These are phyloP conservation scores for Emmelina monodactyla DNA, from an alignment of 2,888 invertebrate species.

Conservation along the genomic window DNA sequence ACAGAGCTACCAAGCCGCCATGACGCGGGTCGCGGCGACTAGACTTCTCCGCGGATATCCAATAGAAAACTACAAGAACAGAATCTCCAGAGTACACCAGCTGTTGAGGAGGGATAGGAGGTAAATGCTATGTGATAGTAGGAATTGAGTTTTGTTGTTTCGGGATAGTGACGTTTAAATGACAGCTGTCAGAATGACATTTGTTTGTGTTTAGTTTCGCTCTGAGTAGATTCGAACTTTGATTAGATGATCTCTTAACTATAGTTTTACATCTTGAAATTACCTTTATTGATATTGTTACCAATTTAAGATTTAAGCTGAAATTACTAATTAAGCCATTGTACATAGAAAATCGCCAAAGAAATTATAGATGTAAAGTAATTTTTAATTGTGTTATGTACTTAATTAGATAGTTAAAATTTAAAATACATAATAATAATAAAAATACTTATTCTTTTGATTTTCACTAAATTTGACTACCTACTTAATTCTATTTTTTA, in stretches of 20 bases:
- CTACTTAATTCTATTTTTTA: too few relatives aligned
- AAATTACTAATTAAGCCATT: neutral
- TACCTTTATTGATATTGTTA: too few relatives aligned
- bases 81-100: constrained; percentile 47
- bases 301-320: too few relatives aligned
- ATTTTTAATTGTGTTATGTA: constrained; percentile 9
- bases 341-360: neutral
- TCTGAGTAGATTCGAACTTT: too few relatives aligned
- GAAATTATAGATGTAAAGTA: neutral
- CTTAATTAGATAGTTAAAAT: constrained; percentile 7
- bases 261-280: too few relatives aligned
- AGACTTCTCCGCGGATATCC: constrained; percentile 38
- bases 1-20: constrained; percentile 48
- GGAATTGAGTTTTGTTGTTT: constrained; percentile 3
- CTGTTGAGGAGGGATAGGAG: constrained; percentile 47
- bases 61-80: constrained; percentile 46
- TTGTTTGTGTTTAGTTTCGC: too few relatives aligned
- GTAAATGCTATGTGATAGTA: constrained; percentile 32
- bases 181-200: too few relatives aligned
- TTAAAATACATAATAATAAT: constrained; percentile 6
- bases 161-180: too few relatives aligned
- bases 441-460: too few relatives aligned
- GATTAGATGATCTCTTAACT: too few relatives aligned
- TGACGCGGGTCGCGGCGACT: constrained; percentile 45
- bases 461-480: too few relatives aligned